Base-by-base conservation (phyloP, 2,113 vertebrate species). In the Stigmatopora nigra region DNA sequence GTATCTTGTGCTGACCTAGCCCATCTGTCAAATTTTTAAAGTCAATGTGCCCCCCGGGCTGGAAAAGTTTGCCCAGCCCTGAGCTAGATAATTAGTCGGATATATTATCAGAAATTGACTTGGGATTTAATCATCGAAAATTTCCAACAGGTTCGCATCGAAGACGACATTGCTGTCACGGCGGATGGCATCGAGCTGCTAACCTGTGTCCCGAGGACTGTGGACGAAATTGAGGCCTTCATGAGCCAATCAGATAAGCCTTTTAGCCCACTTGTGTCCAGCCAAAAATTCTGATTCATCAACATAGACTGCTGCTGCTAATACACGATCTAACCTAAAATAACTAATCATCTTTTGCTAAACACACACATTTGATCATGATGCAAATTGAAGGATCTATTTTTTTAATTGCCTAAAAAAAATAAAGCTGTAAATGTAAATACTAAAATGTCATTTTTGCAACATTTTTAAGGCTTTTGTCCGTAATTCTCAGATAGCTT, bases 181-280 rank as follows among this genome's bases (percentile, higher is more conserved):
- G 85, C 89, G 5, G 72, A 20, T 0, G 93, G 97, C 0, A 77
- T 93, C 47, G 96, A 99, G 86, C 89, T 98, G 86, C 90, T 99
- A 70, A 97, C 93, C 3, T 96, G 94, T 0, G 94, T 98, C 47
- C 96, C 96, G 0, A 93, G 95, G n/a, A 96, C 93, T 0, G 93
- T 96, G 70, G 92, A 95, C 35, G 95, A 99, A 58, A 93, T 99
- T 0, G 95, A 99, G 80, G 92, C 90, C 0, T 95, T 93, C 84
- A 98, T 99, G 95, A 91, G 92, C 0, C 86, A 87, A 12, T 25
- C 77, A 0, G 53, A 6, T 1, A 92, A 92, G 72, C 3, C 75
- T 22, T 90, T 88, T 81, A 84, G 83, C 65, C 77, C 84, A 0
- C 17, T 81, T 15, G 22, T 48, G 31, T 55, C 56, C 64, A 67